These are phyloP conservation scores for Drosophila equinoxialis DNA, from an alignment of 1,140 invertebrate species.

Conservation along the genomic window DNA sequence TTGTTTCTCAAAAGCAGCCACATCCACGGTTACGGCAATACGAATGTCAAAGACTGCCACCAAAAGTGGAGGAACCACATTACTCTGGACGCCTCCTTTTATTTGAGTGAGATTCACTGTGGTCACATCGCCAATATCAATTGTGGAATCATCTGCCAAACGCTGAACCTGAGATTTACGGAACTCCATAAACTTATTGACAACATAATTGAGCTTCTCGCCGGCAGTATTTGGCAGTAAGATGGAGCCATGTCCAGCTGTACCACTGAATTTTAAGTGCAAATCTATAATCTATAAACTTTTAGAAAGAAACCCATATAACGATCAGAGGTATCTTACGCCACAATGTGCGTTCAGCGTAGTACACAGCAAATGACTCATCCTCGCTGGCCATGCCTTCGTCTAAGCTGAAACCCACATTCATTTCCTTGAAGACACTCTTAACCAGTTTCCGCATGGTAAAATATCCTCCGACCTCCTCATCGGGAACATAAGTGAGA, in stretches of 20 bases:
- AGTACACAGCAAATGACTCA: conserved; percentile 88
- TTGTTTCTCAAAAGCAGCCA: conserved; percentile 88
- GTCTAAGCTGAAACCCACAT: conserved; percentile 95
- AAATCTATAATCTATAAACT: conserved; percentile 41
- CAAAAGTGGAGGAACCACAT: conserved; percentile 94
- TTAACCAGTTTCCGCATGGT: conserved; percentile 93
- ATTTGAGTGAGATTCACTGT: conserved; percentile 94
- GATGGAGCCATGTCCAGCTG: conserved; percentile 94
- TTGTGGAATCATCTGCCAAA: conserved; percentile 86
- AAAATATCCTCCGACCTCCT: conserved; percentile 93
- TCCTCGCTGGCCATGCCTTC: conserved; percentile 89
- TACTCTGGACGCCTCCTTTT: conserved; percentile 95
- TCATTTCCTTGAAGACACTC: conserved; percentile 90
- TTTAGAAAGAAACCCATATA: too few species aligned
- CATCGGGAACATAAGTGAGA: conserved; percentile 93
- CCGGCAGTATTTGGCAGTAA: conserved; percentile 92
- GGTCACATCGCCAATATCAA: conserved; percentile 92
- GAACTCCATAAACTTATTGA: conserved; percentile 91
- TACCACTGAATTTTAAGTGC: conserved; percentile 84
- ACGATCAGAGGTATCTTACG: conserved; percentile 74
- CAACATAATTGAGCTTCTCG: conserved; percentile 91
- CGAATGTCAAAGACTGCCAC: conserved; percentile 92
- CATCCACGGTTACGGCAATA: conserved; percentile 89
- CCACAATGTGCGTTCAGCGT: conserved; percentile 90
- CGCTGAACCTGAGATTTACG: conserved; percentile 88